Conservation (phyloP, 2,113 vertebrate genomes). For the Lasiurus cinereus region DNA sequence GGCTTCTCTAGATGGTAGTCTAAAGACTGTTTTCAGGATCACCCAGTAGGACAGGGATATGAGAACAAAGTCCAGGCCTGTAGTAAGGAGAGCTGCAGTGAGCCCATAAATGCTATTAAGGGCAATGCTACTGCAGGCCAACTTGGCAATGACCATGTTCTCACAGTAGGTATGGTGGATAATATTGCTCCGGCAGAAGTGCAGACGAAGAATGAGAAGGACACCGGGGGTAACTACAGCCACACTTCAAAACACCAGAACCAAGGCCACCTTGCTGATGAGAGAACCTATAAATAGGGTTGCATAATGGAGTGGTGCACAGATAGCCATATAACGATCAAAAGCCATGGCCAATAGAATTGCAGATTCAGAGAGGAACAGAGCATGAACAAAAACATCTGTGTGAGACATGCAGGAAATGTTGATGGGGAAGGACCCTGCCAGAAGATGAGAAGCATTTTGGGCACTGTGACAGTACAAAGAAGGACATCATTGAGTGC, state of each 20-base stretch:
- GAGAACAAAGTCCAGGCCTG: slow-evolving; percentile 68
- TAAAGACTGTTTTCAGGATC: slow-evolving; percentile 71
- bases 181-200: slow-evolving; percentile 60
- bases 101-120: slow-evolving; percentile 73
- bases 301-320: slow-evolving; percentile 69
- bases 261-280: slow-evolving; percentile 65
- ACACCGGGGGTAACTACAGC: slow-evolving; percentile 68
- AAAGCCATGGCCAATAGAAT: slow-evolving; percentile 78
- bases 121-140: slow-evolving; percentile 67
- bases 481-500: slow-evolving; percentile 72
- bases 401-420: slow-evolving; percentile 65
- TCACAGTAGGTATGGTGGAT: slow-evolving; percentile 77
- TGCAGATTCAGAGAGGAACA: slow-evolving; percentile 77
- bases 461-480: slow-evolving; percentile 68
- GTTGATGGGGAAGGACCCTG: slow-evolving; percentile 1
- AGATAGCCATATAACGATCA: slow-evolving; percentile 79
- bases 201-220: slow-evolving; percentile 63
- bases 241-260: slow-evolving; percentile 59
- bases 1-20: slow-evolving; percentile 61
- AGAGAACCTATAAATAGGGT: slow-evolving; percentile 62
- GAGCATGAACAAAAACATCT: slow-evolving; percentile 76
- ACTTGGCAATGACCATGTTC: slow-evolving; percentile 78
- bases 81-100: slow-evolving; percentile 73
- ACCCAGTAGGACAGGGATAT: slow-evolving; percentile 75
- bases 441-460: slow-evolving; percentile 75